Conservation (phyloP, 1,140 invertebrate species). For the Paraescarpia echinospica region DNA sequence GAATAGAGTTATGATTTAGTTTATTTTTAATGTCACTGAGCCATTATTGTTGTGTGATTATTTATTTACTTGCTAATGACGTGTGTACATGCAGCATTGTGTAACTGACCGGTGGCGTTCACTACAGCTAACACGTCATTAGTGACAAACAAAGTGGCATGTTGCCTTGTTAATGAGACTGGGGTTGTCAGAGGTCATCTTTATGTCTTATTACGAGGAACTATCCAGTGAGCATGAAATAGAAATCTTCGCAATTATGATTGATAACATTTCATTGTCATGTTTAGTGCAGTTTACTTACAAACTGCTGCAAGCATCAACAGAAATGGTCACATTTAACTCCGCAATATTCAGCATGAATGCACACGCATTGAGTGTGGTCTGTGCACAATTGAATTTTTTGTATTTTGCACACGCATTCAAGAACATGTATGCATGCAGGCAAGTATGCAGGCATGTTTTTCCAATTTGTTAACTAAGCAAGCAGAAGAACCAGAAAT, state of each 20-base stretch:
- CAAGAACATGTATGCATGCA: not conserved
- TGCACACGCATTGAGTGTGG: not conserved
- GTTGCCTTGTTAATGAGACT: not conserved
- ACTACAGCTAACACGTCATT: not conserved
- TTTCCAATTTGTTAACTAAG: not conserved
- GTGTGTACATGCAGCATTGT: not conserved
- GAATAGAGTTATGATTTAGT: too few relatives aligned
- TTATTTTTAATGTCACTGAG: too few relatives aligned
- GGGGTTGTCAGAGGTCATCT: not conserved
- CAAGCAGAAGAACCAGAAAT: not conserved
- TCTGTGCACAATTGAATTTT: too few relatives aligned
- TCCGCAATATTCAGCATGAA: not conserved
- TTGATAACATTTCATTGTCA: not conserved
- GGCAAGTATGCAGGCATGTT: not conserved
- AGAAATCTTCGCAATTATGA: not conserved
- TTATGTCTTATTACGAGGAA: not conserved
- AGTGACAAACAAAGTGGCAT: not conserved
- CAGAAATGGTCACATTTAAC: not conserved
- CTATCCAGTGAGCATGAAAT: not conserved
- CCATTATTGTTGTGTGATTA: too few relatives aligned
- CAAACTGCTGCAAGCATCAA: not conserved
- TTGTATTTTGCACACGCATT: too few relatives aligned
- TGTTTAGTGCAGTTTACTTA: not conserved
- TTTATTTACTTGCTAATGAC: too few relatives aligned
- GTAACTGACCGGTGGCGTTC: not conserved